Evolutionary conservation across 2,888 invertebrate genomes (phyloP).

Genomic region (Heliconius charithonia): DNA sequence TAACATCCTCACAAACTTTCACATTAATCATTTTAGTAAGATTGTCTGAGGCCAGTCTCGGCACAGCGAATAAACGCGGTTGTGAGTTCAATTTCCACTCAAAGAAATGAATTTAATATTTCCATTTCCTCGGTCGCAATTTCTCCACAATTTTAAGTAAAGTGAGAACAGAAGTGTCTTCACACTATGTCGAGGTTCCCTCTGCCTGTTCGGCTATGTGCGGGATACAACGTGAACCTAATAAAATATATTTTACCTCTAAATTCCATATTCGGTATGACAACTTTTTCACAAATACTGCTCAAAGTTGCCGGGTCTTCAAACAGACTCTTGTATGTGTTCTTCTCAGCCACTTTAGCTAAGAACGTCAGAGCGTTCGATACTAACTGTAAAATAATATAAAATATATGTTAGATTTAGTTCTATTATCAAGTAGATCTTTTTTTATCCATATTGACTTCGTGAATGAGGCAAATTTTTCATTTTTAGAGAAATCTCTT

Average conservation of each 20-base stretch:
- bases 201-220: neutral
- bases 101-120: too few species aligned
- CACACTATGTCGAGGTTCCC: neutral
- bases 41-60: too few species aligned
- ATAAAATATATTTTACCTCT: slow-evolving; percentile 86
- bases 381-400: slow-evolving; percentile 87
- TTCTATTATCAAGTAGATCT: neutral
- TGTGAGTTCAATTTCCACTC: too few species aligned
- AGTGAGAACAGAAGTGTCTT: neutral
- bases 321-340: slow-evolving; percentile 93
- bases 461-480: too few species aligned
- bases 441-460: too few species aligned
- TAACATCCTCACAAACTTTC: too few species aligned
- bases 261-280: slow-evolving; percentile 99
- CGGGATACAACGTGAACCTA: neutral
- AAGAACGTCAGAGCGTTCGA: slow-evolving; percentile 98
- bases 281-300: slow-evolving; percentile 98
- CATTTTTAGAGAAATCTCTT: too few species aligned
- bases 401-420: slow-evolving; percentile 11
- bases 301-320: slow-evolving; percentile 93
- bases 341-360: slow-evolving; percentile 96
- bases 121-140: too few species aligned
- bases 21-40: too few species aligned
- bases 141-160: too few species aligned
- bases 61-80: too few species aligned